These are phyloP conservation scores for Marmota monax DNA, from an alignment of 2,113 vertebrate genomes.

Conservation along the genomic window DNA sequence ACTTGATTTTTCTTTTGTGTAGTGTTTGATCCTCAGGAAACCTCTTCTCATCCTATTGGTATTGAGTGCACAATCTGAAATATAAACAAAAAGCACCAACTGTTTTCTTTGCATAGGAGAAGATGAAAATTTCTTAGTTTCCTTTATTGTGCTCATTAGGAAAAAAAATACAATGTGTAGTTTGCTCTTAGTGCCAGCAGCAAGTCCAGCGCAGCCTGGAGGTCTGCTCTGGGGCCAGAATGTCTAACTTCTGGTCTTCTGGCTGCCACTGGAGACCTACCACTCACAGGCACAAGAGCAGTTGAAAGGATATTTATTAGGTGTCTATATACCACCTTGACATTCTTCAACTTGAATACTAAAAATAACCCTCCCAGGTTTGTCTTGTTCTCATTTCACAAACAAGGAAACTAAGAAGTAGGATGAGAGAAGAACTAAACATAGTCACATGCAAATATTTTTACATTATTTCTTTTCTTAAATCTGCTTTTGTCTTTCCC, in stretches of 20 bases:
- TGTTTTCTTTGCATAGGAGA: not conserved
- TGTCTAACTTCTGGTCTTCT: not conserved
- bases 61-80: not conserved
- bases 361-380: not conserved
- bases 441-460: not conserved
- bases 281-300: not conserved
- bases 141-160: not conserved
- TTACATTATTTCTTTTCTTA: not conserved
- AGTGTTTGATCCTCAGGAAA: not conserved
- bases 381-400: conserved; percentile 32
- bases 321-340: not conserved
- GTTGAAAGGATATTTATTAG: not conserved
- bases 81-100: not conserved
- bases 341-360: not conserved
- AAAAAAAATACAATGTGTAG: not conserved
- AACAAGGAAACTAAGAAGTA: not conserved
- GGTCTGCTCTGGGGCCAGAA: not conserved
- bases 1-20: not conserved
- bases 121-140: not conserved
- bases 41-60: not conserved
- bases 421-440: not conserved
- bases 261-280: not conserved
- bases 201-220: not conserved
- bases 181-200: not conserved
- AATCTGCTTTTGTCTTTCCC: not conserved